These are phyloP conservation scores for Neotoxoptera formosana DNA, from an alignment of 1,140 invertebrate genomes.

Conservation along the genomic window DNA sequence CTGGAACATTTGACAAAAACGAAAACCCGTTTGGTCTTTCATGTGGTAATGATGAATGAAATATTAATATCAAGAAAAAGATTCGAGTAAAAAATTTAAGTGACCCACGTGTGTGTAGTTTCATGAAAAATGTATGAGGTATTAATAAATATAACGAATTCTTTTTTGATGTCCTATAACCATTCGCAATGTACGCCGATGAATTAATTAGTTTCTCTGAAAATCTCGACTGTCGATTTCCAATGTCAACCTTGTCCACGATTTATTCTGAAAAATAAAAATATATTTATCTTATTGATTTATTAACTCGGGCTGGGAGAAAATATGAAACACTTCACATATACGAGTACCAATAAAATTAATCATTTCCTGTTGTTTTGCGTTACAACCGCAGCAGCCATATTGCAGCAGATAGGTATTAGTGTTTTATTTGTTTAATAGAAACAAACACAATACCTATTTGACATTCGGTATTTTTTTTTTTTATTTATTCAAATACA, in stretches of 20 bases:
- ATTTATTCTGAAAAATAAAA: conserved; percentile 13
- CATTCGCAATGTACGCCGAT: background rate
- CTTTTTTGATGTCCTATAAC: conserved; percentile 7
- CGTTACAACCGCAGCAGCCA: background rate
- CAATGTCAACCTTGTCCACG: background rate
- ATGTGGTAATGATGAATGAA: conserved; percentile 49
- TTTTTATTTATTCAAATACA: background rate
- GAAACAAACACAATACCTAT: background rate
- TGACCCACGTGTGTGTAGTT: background rate
- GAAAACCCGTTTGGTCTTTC: conserved; percentile 53
- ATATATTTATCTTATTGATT: conserved; percentile 46
- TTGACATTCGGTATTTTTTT: background rate
- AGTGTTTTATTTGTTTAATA: background rate
- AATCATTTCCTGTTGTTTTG: conserved; percentile 19
- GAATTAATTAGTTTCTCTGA: conserved; percentile 45
- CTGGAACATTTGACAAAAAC: background rate
- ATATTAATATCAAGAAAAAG: conserved; percentile 36
- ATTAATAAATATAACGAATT: conserved; percentile 35
- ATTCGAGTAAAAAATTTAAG: background rate
- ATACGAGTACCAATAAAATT: background rate
- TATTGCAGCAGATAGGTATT: background rate
- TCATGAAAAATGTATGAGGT: conserved; percentile 50
- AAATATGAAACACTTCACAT: conserved; percentile 18
- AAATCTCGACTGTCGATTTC: conserved; percentile 21
- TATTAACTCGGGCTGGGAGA: background rate